Conservation (phyloP, 2,113 vertebrate species). For the Xenopus borealis region DNA sequence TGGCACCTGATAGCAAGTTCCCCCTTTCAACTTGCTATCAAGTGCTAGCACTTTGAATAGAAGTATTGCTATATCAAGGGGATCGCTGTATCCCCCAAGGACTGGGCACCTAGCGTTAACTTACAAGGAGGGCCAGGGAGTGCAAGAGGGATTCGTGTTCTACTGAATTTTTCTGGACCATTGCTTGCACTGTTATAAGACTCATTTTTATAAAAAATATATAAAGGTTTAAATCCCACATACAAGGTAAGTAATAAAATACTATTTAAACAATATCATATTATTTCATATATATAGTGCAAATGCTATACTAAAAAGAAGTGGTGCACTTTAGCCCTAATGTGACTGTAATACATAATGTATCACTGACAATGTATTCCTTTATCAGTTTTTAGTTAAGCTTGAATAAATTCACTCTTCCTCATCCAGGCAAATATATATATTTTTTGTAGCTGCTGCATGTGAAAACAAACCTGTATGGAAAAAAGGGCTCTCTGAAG, state of each 20-base stretch:
- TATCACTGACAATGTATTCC: conserved; percentile 34
- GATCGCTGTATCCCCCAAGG: too few relatives aligned
- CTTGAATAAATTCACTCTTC: conserved; percentile 36
- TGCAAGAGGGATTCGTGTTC: too few relatives aligned
- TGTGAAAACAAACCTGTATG: conserved; percentile 33
- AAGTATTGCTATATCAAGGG: too few relatives aligned
- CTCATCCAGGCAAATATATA: conserved; percentile 36
- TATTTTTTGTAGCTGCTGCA: conserved; percentile 34
- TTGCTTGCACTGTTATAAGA: too few relatives aligned
- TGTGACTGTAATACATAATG: conserved; percentile 14
- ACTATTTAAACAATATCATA: background rate
- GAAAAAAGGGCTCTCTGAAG: conserved; percentile 58
- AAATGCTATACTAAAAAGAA: background rate
- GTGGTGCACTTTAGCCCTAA: background rate
- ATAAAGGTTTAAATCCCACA: background rate
- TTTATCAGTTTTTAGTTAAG: conserved; percentile 26
- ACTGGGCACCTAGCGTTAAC: too few relatives aligned
- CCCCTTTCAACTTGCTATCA: too few relatives aligned
- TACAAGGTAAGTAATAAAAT: background rate
- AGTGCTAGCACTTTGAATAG: too few relatives aligned
- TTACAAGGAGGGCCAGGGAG: too few relatives aligned
- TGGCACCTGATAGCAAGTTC: too few relatives aligned
- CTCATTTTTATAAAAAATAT: background rate
- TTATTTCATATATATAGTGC: background rate
- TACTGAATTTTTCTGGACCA: too few relatives aligned